A percentile compares a stretch with the other conserved stretches of the same genome.
phyloP scores from a whole-genome alignment of 2,888 invertebrate genomes.

The Platynereis dumerilii region DNA sequence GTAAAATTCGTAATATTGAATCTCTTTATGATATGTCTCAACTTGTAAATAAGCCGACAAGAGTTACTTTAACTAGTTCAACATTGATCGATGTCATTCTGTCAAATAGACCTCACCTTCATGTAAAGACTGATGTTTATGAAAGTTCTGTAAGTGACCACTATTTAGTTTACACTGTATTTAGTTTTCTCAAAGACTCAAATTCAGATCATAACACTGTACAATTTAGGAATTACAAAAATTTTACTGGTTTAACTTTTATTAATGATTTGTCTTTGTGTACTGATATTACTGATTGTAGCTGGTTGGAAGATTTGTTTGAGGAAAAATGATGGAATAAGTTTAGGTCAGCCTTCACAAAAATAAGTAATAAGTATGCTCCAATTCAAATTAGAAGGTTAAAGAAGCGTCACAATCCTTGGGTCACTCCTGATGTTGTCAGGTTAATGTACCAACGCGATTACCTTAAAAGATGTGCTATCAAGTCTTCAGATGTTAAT shows the following conservation, averaged over 20 bases:
- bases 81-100: not conserved
- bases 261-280: not conserved
- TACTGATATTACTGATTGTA: not conserved
- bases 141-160: not conserved
- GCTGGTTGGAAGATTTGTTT: not conserved
- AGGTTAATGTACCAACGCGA: constrained; percentile 4
- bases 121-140: not conserved
- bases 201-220: not conserved
- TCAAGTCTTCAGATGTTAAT: not conserved
- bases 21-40: not conserved
- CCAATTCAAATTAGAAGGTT: not conserved
- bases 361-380: not conserved
- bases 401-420: not conserved
- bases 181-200: not conserved
- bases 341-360: not conserved
- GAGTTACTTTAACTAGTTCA: too few relatives aligned
- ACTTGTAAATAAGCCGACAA: too few relatives aligned
- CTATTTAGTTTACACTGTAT: constrained; percentile 5
- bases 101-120: not conserved
- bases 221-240: not conserved
- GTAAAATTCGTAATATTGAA: not conserved
- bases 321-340: not conserved
- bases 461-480: not conserved
- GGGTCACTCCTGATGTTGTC: not conserved
- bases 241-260: not conserved